Conservation (phyloP, 2,797 vertebrate genomes). For the Cyprinella venusta region DNA sequence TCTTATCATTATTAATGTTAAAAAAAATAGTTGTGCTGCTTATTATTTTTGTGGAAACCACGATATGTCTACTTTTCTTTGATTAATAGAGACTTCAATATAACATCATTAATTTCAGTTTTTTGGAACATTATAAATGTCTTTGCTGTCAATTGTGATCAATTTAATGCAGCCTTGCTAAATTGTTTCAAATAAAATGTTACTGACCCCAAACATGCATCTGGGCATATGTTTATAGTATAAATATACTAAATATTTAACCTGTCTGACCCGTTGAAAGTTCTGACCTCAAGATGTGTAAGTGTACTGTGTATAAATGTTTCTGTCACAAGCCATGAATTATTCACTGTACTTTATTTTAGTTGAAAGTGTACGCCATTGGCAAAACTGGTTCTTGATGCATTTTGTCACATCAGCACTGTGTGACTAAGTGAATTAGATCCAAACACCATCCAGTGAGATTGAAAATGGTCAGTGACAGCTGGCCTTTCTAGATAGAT, state of each 20-base stretch:
- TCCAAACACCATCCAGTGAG: slow-evolving; percentile 36
- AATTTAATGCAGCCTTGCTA: neutral
- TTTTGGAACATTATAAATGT: neutral
- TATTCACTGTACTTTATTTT: slow-evolving; percentile 38
- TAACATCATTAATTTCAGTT: neutral
- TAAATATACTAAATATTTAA: neutral
- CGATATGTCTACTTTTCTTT: neutral
- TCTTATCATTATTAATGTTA: neutral
- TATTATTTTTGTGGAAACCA: neutral
- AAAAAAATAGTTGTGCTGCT: neutral
- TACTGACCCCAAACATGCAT: neutral
- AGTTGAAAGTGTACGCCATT: slow-evolving; percentile 27
- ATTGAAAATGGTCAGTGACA: slow-evolving; percentile 50
- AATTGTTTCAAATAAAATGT: neutral
- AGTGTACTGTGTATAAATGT: slow-evolving; percentile 3
- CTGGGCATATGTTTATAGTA: neutral
- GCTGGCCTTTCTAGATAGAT: slow-evolving; percentile 46
- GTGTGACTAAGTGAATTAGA: slow-evolving; percentile 54
- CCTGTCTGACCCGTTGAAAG: slow-evolving; percentile 7
- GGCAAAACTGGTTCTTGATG: slow-evolving; percentile 37
- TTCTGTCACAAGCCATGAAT: slow-evolving; percentile 19
- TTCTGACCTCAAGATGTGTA: neutral
- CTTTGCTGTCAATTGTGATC: neutral
- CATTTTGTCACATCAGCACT: slow-evolving; percentile 49
- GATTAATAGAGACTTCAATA: neutral